Percentiles rank a stretch among this genome's conserved stretches.
Evolutionary conservation across 2,888 invertebrate species (phyloP).

Genomic region (Lasioglossum malachurum): DNA sequence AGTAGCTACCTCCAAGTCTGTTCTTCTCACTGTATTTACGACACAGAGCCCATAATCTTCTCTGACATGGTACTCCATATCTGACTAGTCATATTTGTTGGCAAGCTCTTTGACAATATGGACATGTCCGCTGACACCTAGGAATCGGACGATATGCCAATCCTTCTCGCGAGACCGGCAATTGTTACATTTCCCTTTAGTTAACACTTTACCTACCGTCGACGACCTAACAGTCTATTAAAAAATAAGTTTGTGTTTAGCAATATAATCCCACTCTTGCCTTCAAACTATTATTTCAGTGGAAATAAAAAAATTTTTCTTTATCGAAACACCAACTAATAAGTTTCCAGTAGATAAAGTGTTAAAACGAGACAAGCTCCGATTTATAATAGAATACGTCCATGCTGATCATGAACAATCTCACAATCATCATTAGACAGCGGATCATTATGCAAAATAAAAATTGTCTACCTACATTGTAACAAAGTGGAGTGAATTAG

Average conservation of each 20-base stretch:
- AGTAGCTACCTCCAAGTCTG: constrained; percentile 2
- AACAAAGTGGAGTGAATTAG: no score
- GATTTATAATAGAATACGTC: background rate
- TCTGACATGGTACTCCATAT: background rate
- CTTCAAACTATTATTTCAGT: background rate
- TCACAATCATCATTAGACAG: background rate
- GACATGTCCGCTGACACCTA: background rate
- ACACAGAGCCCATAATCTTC: background rate
- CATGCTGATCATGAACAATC: background rate
- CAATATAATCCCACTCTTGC: background rate
- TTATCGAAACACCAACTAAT: background rate
- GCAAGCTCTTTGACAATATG: background rate
- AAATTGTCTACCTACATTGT: no score
- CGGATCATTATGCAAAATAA: no score
- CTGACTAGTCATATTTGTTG: background rate
- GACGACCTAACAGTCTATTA: background rate
- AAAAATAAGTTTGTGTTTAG: background rate
- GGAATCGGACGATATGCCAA: constrained; percentile 13
- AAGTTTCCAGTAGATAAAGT: background rate
- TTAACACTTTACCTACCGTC: background rate
- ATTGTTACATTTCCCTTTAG: background rate
- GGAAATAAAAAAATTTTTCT: background rate
- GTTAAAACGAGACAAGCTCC: background rate
- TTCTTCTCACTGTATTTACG: constrained; percentile 4
- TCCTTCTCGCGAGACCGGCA: background rate